Evolutionary conservation across 2,888 invertebrate species (phyloP), one percentile per base, ranked within the genome.

Genomic region (Psylliodes chrysocephalus): DNA sequence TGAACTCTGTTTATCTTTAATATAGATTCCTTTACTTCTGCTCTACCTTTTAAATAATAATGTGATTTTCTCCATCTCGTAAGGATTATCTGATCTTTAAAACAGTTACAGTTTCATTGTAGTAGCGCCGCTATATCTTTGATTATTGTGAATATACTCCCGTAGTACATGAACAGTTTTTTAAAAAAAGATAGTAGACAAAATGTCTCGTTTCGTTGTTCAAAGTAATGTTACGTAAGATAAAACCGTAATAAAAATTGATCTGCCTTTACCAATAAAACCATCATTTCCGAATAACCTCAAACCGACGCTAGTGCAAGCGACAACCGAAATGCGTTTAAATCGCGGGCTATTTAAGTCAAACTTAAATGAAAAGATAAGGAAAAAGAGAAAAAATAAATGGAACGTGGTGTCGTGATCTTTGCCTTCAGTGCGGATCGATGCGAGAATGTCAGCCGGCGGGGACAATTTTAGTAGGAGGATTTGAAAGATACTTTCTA

Each of bases 391-490:
- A 60, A 44, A 46, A 40, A 44, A 33, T 19, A 40, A 33, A 60
- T 30, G 52, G 52, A 46, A 25, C 40, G 47, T 47, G 47, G 49
- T 52, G 52, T 44, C 60, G 35, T 19, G 42, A 42, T 42, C 17
- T 42, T 15, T 42, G 42, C 2, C 14, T 42, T 42, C 10, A 19
- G 19, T 15, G 18, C 44, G 44, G 44, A 44, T 44, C 44, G 44
- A 44, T 44, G 6, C 7, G 7, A 7, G 44, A 19, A 44, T 19
- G 44, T 44, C 44, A 14, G 44, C 17, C 17, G 44, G 44, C 17
- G 44, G 44, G 44, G 44, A 19, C 15, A 44, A 44, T 44, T 44
- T 44, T 19, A 15, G 44, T 44, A 44, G 44, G 44, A 17, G 44
- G 44, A 44, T 44, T 44, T 44, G 44, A 44, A 44, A 44, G 19